phyloP scores from a whole-genome alignment of 2,113 vertebrate species.

The Gambusia affinis region DNA sequence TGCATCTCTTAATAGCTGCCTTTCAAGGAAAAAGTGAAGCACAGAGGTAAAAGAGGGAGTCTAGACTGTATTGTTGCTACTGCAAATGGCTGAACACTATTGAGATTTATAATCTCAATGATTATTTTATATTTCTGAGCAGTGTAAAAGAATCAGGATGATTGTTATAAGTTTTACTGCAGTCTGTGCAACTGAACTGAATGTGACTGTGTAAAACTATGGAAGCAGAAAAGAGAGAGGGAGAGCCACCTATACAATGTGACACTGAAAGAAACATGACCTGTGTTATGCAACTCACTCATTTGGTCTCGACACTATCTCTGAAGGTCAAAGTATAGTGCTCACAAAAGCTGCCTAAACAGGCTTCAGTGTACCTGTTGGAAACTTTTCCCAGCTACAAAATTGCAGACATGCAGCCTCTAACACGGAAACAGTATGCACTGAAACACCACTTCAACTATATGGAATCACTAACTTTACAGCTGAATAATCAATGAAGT shows the following conservation, averaged over 20 bases:
- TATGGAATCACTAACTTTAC: background rate
- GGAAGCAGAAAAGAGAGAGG: background rate
- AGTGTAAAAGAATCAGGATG: background rate
- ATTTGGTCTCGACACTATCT: constrained; percentile 25
- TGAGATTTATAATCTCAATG: background rate
- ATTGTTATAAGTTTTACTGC: background rate
- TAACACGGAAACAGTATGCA: background rate
- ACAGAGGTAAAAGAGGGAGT: background rate
- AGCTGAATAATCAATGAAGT: constrained; percentile 8
- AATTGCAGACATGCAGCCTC: constrained; percentile 15
- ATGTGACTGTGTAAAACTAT: background rate
- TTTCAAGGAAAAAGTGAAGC: background rate
- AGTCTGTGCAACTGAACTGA: background rate
- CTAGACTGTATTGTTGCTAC: background rate
- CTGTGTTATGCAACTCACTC: constrained; percentile 47
- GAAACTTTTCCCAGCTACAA: constrained; percentile 29
- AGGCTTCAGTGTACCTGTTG: constrained; percentile 25
- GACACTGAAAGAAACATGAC: constrained; percentile 23
- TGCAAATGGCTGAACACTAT: background rate
- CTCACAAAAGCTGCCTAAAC: constrained; percentile 24
- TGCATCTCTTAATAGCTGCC: background rate
- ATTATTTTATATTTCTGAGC: background rate
- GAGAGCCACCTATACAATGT: background rate
- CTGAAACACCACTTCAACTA: background rate
- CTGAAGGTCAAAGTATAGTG: constrained; percentile 50